Evolutionary conservation across 2,888 invertebrate species (phyloP), one percentile per base, ranked within the genome.

Genomic region (Cetonia aurata): DNA sequence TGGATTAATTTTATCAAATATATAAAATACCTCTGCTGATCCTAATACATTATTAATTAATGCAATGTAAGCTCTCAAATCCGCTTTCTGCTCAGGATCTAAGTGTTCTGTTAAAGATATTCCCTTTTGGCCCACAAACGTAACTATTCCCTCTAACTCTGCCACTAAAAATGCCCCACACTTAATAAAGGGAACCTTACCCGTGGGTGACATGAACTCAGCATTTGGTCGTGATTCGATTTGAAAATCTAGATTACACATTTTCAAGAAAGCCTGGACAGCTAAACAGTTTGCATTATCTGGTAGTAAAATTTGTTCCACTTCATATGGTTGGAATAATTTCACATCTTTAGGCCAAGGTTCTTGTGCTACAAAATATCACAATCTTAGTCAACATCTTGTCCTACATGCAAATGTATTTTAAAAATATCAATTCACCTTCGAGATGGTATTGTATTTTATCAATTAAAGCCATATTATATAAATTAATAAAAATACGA

Each of bases 191-290:
- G 99, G 99, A 0, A 99, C 92, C 77, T 93, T 90, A 0, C 96
- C 96, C 4, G 96, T 93, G 0, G 98, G 98, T 0, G 98, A 98
- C 95, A 99, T 98, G 81, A 93, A 94, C 81, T 98, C 97, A 0
- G 98, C 98, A 86, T 99, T 99, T 78, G 92, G 90, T 74, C 93
- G 88, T 78, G 93, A 92, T 75, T 95, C 93, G 4, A 96, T 90
- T 77, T 90, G 88, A 82, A 93, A 97, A 0, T 93, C 91, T 0
- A 99, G 87, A 68, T 92, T 90, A 81, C 95, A 95, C 95, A 99
- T 98, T 87, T 94, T 94, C 19, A 99, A 86, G 82, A 94, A 98
- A 0, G 97, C 93, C 82, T 97, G 96, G 0, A 96, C 96, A 1
- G 96, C 94, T 15, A 98, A 86, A 79, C 96, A 96, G 81, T 95